Evolutionary conservation across 2,113 vertebrate genomes (phyloP).

Genomic region (Eclectus roratus): DNA sequence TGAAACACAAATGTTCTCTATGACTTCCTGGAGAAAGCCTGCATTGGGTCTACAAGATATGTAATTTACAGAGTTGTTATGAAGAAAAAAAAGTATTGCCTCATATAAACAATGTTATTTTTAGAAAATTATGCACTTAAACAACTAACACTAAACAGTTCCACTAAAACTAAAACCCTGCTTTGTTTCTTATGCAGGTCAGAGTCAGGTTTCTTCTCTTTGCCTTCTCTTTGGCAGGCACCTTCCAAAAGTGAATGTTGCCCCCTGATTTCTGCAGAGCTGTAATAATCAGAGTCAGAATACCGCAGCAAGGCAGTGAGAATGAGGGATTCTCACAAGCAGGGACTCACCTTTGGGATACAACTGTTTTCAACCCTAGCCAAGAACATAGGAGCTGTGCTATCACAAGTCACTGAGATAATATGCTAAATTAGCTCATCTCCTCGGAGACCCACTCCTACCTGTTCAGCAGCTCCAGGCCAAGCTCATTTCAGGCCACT

Average conservation of each 20-base stretch:
- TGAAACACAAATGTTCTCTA: neutral
- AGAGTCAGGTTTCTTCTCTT: neutral
- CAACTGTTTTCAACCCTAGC: neutral
- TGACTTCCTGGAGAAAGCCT: neutral
- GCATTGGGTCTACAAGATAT: neutral
- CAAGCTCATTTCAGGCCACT: neutral
- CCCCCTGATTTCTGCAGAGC: neutral
- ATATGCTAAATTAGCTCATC: slow-evolving; percentile 13
- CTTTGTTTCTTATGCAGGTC: neutral
- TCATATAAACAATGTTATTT: neutral
- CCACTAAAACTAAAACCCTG: neutral
- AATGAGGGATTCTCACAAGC: neutral
- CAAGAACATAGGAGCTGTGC: neutral
- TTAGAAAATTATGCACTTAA: neutral
- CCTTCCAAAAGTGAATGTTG: neutral
- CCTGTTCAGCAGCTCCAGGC: slow-evolving; percentile 2
- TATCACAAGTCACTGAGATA: slow-evolving; percentile 7
- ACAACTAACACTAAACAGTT: neutral
- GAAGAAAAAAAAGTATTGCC: neutral
- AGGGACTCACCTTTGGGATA: slow-evolving; percentile 23
- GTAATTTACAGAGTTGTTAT: neutral
- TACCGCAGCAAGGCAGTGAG: neutral
- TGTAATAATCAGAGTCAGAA: neutral
- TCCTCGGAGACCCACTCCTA: slow-evolving; percentile 21
- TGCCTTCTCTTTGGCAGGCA: neutral